Evolutionary conservation across 2,888 invertebrate species (phyloP).

Genomic region (Lathronympha strigana): DNA sequence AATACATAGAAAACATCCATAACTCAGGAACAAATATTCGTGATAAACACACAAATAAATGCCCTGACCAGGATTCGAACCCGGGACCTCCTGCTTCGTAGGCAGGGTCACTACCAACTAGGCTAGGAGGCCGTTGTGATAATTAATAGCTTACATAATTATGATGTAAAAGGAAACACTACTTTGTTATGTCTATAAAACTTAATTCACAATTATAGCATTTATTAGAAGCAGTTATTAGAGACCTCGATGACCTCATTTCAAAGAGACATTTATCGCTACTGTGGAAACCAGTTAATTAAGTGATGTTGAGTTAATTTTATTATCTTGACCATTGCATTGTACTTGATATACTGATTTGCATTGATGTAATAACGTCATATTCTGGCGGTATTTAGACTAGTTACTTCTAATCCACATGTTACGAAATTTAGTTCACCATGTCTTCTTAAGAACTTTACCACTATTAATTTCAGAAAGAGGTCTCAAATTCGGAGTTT

Average conservation of each 20-base stretch:
- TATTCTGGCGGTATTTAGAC: background rate
- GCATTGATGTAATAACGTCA: background rate
- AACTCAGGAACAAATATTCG: no score
- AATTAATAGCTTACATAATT: background rate
- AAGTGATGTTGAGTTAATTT: conserved; percentile 1
- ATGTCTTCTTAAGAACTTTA: no score
- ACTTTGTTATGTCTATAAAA: background rate
- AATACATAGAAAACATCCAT: no score
- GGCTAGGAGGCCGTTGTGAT: no score
- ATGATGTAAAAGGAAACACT: background rate
- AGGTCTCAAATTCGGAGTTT: no score
- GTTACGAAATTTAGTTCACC: no score
- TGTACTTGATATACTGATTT: background rate
- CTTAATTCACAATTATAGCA: background rate
- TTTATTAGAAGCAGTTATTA: background rate
- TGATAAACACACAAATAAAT: no score
- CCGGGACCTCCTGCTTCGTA: no score
- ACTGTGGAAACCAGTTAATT: background rate
- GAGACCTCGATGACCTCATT: background rate
- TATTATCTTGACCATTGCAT: background rate
- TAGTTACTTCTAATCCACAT: background rate
- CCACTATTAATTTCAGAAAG: no score
- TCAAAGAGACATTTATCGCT: conserved; percentile 6
- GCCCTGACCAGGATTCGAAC: no score
- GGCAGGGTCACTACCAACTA: no score